Conservation (phyloP, 2,797 vertebrate genomes). For the Anomalospiza imberbis region DNA sequence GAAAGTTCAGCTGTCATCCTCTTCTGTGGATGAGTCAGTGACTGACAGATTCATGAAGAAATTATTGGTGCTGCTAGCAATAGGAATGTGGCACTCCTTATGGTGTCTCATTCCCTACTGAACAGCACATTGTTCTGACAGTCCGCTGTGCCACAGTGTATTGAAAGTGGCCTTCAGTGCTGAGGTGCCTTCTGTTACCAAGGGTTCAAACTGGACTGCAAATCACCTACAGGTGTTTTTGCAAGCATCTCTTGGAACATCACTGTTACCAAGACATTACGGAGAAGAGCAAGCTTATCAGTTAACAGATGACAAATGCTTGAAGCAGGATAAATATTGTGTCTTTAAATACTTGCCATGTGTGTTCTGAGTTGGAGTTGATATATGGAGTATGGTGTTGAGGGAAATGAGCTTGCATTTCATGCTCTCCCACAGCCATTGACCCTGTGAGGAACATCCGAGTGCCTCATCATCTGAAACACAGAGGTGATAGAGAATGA, state of each 20-base stretch:
- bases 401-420: not conserved
- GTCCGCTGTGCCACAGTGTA: not conserved
- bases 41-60: not conserved
- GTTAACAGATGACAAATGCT: not conserved
- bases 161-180: not conserved
- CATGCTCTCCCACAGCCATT: not conserved
- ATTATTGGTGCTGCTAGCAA: not conserved
- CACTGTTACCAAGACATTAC: not conserved
- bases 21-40: not conserved
- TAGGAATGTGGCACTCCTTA: not conserved
- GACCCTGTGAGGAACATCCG: not conserved
- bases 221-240: not conserved
- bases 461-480: not conserved
- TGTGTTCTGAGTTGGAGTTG: not conserved
- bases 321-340: not conserved
- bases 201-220: not conserved
- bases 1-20: constrained; percentile 34
- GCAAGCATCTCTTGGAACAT: not conserved
- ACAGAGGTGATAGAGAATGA: not conserved
- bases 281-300: not conserved
- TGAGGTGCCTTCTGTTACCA: not conserved
- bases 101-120: not conserved
- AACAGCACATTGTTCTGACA: not conserved
- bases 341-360: not conserved
- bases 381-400: not conserved